phyloP scores from a whole-genome alignment of 2,113 vertebrate genomes.

The Poeciliopsis prolifica region DNA sequence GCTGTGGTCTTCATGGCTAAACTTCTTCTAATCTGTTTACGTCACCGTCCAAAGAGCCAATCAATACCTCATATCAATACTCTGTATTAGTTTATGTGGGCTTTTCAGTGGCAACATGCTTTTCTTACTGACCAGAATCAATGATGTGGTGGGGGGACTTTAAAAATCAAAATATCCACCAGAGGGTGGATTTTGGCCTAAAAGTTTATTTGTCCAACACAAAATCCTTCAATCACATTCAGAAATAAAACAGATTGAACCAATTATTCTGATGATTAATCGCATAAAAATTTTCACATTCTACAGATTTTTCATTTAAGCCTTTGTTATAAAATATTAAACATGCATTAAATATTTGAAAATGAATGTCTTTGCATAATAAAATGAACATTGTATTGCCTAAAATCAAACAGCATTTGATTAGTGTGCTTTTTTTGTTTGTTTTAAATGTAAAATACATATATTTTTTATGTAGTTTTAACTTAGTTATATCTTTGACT shows the following conservation, averaged over 20 bases:
- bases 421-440: no score
- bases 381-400: no score
- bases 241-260: neutral
- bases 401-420: no score
- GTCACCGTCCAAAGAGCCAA: constrained; percentile 34
- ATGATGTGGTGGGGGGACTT: constrained; percentile 28
- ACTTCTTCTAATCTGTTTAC: constrained; percentile 30
- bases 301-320: no score
- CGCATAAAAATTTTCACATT: no score
- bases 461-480: no score
- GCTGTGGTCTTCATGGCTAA: constrained; percentile 19
- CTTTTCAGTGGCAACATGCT: constrained; percentile 37
- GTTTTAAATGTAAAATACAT: no score
- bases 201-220: constrained; percentile 32
- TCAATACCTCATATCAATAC: constrained; percentile 50
- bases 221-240: neutral
- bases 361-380: no score
- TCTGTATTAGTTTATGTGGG: constrained; percentile 50
- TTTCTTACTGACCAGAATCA: constrained; percentile 60
- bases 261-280: no score
- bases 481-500: no score
- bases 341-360: no score
- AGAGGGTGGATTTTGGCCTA: constrained; percentile 12
- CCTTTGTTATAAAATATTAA: no score
- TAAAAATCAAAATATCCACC: neutral